Conservation (phyloP, 2,888 invertebrate species). For the Amblyjoppa proteus region DNA sequence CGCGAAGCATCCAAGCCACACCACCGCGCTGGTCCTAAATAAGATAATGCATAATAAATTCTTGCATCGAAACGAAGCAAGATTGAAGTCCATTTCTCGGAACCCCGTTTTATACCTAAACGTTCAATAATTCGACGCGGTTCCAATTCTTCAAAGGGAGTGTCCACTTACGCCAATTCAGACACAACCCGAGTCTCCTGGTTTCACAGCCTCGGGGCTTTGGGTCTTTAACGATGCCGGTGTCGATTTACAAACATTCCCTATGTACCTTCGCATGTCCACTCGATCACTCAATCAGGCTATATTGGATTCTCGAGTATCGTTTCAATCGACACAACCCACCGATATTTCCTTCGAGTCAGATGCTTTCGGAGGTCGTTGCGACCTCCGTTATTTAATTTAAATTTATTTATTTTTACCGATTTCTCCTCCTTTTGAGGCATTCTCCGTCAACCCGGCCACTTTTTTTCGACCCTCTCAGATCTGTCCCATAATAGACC, state of each 20-base stretch:
- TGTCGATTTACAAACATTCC: slow-evolving; percentile 79
- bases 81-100: too few relatives aligned
- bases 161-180: slow-evolving; percentile 10
- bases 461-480: too few relatives aligned
- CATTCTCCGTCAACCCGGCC: too few relatives aligned
- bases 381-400: neutral
- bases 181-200: slow-evolving; percentile 5
- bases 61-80: too few relatives aligned
- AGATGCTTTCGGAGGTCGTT: neutral
- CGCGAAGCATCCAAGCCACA: too few relatives aligned
- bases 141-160: slow-evolving; percentile 13
- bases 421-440: too few relatives aligned
- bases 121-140: neutral
- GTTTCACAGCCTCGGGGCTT: slow-evolving; percentile 31
- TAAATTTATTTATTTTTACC: too few relatives aligned
- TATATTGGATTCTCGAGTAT: slow-evolving; percentile 81
- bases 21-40: too few relatives aligned
- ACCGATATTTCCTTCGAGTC: neutral
- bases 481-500: too few relatives aligned
- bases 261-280: slow-evolving; percentile 10
- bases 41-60: too few relatives aligned
- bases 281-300: slow-evolving; percentile 67
- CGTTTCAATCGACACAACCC: neutral
- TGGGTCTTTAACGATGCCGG: slow-evolving; percentile 71
- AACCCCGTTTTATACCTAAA: slow-evolving; percentile 5